Evolutionary conservation across 2,113 vertebrate genomes (phyloP).

Genomic region (Picathartes gymnocephalus): DNA sequence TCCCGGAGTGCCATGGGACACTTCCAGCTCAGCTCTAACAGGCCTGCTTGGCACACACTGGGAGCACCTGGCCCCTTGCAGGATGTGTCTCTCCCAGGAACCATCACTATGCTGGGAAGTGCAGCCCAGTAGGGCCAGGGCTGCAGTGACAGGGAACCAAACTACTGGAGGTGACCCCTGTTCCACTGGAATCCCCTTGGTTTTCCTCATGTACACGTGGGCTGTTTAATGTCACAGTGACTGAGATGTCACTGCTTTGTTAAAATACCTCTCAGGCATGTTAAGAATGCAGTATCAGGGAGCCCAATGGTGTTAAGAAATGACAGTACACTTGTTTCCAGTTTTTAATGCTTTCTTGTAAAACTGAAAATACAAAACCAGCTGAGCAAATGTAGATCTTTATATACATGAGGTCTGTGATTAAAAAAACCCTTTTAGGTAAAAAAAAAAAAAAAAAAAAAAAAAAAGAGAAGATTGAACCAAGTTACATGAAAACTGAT

Average conservation of each 20-base stretch:
- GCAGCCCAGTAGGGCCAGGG: neutral
- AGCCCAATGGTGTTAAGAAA: neutral
- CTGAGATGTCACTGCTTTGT: neutral
- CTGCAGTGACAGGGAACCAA: neutral
- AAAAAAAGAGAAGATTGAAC: neutral
- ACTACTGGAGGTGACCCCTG: neutral
- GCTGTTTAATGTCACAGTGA: neutral
- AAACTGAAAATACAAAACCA: conserved; percentile 82
- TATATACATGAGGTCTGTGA: conserved; percentile 83
- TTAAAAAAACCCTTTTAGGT: conserved; percentile 60
- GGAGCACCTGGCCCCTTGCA: neutral
- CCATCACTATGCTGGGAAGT: neutral
- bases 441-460: neutral
- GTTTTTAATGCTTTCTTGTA: conserved; percentile 84
- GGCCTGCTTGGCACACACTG: neutral
- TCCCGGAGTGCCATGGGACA: neutral
- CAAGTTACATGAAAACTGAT: conserved; percentile 47
- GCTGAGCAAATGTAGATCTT: conserved; percentile 65
- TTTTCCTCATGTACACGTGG: neutral
- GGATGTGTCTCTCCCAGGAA: neutral
- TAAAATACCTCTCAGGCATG: neutral
- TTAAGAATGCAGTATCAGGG: neutral
- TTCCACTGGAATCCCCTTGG: neutral
- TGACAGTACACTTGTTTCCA: conserved; percentile 65
- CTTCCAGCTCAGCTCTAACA: neutral